A percentile compares a stretch with the other conserved stretches of the same genome.
phyloP scores from a whole-genome alignment of 2,797 vertebrate genomes.

The Neostethus bicornis region DNA sequence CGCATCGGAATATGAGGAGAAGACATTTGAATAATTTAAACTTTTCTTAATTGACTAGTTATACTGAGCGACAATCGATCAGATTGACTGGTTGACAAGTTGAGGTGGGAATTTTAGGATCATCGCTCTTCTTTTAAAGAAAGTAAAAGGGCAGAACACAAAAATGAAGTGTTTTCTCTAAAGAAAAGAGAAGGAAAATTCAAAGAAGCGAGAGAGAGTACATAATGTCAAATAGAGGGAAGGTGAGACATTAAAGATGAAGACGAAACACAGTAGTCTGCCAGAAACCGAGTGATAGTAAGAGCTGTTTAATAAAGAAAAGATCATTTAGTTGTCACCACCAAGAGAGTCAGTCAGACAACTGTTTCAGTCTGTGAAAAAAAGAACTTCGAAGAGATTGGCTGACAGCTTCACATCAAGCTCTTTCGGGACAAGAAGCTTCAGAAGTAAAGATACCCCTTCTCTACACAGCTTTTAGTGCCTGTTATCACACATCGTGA shows the following conservation, averaged over 20 bases:
- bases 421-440: conserved; percentile 61
- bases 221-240: conserved; percentile 56
- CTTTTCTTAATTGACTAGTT: conserved; percentile 55
- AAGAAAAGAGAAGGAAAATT: conserved; percentile 19
- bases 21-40: conserved; percentile 72
- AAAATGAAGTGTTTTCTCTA: conserved; percentile 12
- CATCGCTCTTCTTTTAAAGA: conserved; percentile 28
- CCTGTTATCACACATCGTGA: conserved; percentile 58
- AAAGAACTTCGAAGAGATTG: conserved; percentile 64
- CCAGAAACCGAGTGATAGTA: conserved; percentile 70
- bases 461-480: conserved; percentile 57
- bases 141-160: conserved; percentile 15
- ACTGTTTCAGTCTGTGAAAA: conserved; percentile 60
- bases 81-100: conserved; percentile 57
- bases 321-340: conserved; percentile 83
- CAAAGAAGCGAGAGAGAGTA: conserved; percentile 12
- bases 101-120: conserved; percentile 42
- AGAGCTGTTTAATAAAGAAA: conserved; percentile 85
- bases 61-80: conserved; percentile 53
- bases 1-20: conserved; percentile 58
- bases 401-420: conserved; percentile 70
- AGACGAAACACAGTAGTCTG: conserved; percentile 64
- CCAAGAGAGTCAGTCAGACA: conserved; percentile 71
- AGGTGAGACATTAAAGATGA: conserved; percentile 57
- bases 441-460: conserved; percentile 52